A percentile compares a stretch with the other conserved stretches of the same genome.
Evolutionary conservation across 2,888 invertebrate species (phyloP).

Genomic region (Amphipoea oculea): DNA sequence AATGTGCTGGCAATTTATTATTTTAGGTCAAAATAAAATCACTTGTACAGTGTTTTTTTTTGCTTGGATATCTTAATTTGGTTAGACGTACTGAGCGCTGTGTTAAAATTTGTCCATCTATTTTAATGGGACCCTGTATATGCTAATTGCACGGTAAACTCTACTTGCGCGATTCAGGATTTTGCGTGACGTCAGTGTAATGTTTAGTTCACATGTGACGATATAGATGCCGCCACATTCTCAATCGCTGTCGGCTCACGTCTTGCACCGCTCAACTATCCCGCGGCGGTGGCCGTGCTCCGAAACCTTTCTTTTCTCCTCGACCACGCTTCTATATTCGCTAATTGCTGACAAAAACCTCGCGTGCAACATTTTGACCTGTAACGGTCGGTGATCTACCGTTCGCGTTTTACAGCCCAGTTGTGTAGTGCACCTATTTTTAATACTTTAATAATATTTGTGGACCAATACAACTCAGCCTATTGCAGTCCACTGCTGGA

Average conservation of each 20-base stretch:
- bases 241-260: slow-evolving; percentile 17
- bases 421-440: slow-evolving; percentile 10
- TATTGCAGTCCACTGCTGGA: no score
- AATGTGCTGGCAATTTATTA: no score
- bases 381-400: slow-evolving; percentile 72
- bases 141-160: neutral
- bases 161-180: neutral
- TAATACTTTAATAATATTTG: slow-evolving; percentile 1
- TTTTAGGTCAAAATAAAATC: no score
- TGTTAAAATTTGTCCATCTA: no score
- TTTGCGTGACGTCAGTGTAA: neutral
- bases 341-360: slow-evolving; percentile 65
- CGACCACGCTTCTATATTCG: slow-evolving; percentile 69
- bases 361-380: slow-evolving; percentile 64
- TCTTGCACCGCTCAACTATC: slow-evolving; percentile 51
- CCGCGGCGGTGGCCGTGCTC: slow-evolving; percentile 74
- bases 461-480: neutral
- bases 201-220: neutral
- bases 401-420: slow-evolving; percentile 49
- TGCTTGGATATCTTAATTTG: no score
- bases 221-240: neutral
- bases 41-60: no score
- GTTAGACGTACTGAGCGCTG: no score
- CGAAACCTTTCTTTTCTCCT: slow-evolving; percentile 69
- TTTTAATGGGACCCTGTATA: neutral